A percentile compares a stretch with the other conserved stretches of the same genome.
phyloP scores from a whole-genome alignment of 2,113 vertebrate genomes.

The Oxyruncus cristatus region DNA sequence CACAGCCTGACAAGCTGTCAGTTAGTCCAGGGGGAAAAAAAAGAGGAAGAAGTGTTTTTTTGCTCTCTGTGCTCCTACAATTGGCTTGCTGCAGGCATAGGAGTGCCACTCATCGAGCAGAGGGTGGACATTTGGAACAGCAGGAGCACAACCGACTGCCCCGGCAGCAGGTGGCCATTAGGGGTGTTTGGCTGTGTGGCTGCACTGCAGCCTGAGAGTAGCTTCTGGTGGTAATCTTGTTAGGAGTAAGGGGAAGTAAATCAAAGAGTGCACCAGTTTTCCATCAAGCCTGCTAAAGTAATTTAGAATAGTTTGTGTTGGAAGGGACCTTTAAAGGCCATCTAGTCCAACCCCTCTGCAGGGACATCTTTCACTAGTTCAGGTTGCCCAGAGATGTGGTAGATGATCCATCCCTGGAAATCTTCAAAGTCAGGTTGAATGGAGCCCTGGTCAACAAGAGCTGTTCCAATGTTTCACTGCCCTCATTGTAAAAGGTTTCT shows the following conservation, averaged over 20 bases:
- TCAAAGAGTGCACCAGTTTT: neutral
- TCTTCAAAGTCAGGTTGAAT: neutral
- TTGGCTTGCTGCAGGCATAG: neutral
- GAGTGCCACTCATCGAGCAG: neutral
- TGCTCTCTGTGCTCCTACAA: neutral
- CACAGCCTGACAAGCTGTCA: neutral
- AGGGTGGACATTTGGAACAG: neutral
- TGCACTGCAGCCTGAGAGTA: neutral
- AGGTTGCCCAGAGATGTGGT: neutral
- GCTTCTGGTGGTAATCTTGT: slow-evolving; percentile 1
- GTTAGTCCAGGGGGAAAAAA: rapidly evolving
- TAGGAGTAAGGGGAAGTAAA: neutral
- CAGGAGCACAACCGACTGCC: neutral
- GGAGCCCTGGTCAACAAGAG: neutral
- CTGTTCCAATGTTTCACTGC: neutral
- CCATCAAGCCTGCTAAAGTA: neutral
- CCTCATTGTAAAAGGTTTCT: neutral
- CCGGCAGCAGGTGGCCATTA: neutral
- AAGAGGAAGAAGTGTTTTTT: neutral
- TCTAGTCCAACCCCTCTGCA: neutral
- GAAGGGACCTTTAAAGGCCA: neutral
- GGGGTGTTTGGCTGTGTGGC: neutral
- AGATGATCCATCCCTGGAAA: neutral
- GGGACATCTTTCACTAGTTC: neutral
- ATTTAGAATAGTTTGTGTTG: neutral